A percentile compares a stretch with the other conserved stretches of the same genome.
These are phyloP conservation scores for Drosophila aldrichi DNA, from an alignment of 2,888 invertebrate species.

Conservation along the genomic window DNA sequence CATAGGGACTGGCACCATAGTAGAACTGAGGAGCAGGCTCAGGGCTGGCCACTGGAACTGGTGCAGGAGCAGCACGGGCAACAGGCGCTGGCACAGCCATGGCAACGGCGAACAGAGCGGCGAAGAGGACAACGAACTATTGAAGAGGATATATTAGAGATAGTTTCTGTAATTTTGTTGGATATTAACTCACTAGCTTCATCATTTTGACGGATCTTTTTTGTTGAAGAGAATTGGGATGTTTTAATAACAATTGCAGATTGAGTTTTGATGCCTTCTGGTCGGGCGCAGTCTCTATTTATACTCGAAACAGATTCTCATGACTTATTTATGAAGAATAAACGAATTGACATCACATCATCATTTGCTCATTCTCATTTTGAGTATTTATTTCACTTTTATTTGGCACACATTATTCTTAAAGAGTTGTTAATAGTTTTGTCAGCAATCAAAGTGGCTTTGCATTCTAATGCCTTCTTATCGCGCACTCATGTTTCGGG, in stretches of 20 bases:
- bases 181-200: slow-evolving; percentile 74
- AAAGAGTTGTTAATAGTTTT: slow-evolving; percentile 59
- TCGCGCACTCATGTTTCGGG: slow-evolving; percentile 44
- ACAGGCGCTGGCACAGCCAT: slow-evolving; percentile 76
- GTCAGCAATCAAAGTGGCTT: slow-evolving; percentile 41
- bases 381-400: slow-evolving; percentile 49
- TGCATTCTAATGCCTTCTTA: slow-evolving; percentile 72
- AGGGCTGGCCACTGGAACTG: slow-evolving; percentile 72
- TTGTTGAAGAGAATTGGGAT: slow-evolving; percentile 32
- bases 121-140: slow-evolving; percentile 76
- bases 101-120: slow-evolving; percentile 78
- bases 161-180: neutral
- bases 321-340: slow-evolving; percentile 67
- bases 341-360: slow-evolving; percentile 13
- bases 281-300: slow-evolving; percentile 46
- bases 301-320: slow-evolving; percentile 62
- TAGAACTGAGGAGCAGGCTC: slow-evolving; percentile 78
- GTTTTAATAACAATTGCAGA: slow-evolving; percentile 58
- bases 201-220: slow-evolving; percentile 74
- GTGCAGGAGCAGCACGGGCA: slow-evolving; percentile 69
- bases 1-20: slow-evolving; percentile 79
- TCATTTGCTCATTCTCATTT: slow-evolving; percentile 6
- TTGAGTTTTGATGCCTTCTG: slow-evolving; percentile 62
- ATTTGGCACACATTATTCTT: slow-evolving; percentile 40
- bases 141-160: neutral